A percentile compares a stretch with the other conserved stretches of the same genome.
phyloP scores from a whole-genome alignment of 2,888 invertebrate genomes.

The Elegia similella region DNA sequence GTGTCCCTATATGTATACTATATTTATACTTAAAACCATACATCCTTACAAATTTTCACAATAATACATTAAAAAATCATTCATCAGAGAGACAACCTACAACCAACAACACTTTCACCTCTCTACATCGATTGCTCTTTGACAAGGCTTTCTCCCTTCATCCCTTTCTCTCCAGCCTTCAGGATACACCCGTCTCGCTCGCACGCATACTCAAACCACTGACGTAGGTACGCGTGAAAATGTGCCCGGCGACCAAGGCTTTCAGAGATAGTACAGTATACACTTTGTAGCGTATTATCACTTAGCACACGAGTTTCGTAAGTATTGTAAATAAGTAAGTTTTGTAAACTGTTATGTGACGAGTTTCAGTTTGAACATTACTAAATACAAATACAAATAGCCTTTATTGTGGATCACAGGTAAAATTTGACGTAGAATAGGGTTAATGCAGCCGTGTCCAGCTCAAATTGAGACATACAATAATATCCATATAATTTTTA shows the following conservation, averaged over 20 bases:
- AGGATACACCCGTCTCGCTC: slow-evolving; percentile 37
- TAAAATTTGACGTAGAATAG: no score
- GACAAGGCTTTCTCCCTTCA: slow-evolving; percentile 45
- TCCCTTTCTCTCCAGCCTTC: slow-evolving; percentile 42
- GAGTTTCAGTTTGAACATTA: neutral
- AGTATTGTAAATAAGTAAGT: neutral
- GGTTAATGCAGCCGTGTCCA: no score
- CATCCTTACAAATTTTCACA: no score
- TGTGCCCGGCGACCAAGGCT: slow-evolving; percentile 46
- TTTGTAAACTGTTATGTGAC: neutral
- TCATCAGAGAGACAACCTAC: slow-evolving; percentile 20
- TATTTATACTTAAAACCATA: no score
- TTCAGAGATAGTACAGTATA: slow-evolving; percentile 24
- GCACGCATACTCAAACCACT: slow-evolving; percentile 45
- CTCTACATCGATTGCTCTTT: slow-evolving; percentile 37
- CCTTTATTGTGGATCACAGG: no score
- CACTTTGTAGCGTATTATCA: slow-evolving; percentile 20
- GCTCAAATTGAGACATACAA: no score
- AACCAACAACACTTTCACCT: slow-evolving; percentile 15
- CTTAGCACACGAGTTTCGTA: slow-evolving; percentile 14
- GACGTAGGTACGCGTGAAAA: slow-evolving; percentile 55
- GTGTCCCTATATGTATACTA: no score
- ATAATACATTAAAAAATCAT: no score
- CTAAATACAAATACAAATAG: no score
- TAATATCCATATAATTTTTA: no score